Evolutionary conservation across 1,140 invertebrate species (phyloP), one percentile per base, ranked within the genome.

Genomic region (Rhagoletis zephyria): DNA sequence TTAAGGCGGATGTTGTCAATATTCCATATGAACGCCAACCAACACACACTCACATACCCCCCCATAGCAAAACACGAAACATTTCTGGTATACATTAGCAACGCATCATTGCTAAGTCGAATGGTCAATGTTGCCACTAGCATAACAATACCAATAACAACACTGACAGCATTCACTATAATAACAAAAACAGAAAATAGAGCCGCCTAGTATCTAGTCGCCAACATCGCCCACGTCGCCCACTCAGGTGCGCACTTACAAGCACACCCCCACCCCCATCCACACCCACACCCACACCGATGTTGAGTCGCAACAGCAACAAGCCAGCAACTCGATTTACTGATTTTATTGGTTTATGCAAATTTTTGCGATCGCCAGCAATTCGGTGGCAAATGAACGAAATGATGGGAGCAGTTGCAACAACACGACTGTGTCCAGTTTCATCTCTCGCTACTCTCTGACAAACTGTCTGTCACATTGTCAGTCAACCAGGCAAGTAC

Each of bases 331-430:
- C 74, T 81, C 48, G 74, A 81, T 81, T 81, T 14, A 81, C 74
- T 81, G 74, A 81, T 81, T 81, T 81, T 81, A 81, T 81, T 81
- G 74, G 74, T 81, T 81, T 81, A 81, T 81, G 74, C 74, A 81
- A 81, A 81, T 81, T 81, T 81, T n/a, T 81, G 48, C 74, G 48
- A 81, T 81, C 74, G 74, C 74, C 48, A 81, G 74, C 74, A 81
- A 81, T 45, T 81, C 74, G 16, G 16, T 81, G 48, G 16, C 74
- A 81, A 81, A 81, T 56, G 74, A 51, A 74, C 16, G 42, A 74
- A 74, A 74, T 74, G 67, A 74, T 45, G 45, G 74, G 48, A 56
- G 74, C 12, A 56, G 74, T 56, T 51, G 74, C 74, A 56, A 81
- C 48, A 81, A 19, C 48, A 56, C 45, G 74, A 19, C 45, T 19